Evolutionary conservation across 2,888 invertebrate genomes (phyloP), one percentile per base, ranked within the genome.

Genomic region (Barypeithes pellucidus): DNA sequence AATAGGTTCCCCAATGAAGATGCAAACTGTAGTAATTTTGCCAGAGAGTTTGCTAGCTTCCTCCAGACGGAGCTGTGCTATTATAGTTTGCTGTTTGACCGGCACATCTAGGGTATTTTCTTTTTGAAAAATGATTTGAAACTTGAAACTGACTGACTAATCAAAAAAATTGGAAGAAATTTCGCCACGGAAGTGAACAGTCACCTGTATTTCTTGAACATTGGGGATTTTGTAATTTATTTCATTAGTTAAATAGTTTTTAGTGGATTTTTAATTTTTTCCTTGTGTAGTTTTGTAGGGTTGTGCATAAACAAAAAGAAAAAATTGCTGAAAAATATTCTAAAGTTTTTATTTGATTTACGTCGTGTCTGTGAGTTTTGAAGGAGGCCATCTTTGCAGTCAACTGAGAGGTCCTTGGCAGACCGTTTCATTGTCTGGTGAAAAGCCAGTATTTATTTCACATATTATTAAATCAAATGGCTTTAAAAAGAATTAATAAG

Each of bases 401-500:
- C 92, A 91, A 91, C 92, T 91, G 92, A 92, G 92, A 92, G 92
- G 92, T 92, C 92, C 91, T 91, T 92, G 91, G 92, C 90, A 92
- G 91, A 91, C 91, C 90, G 90, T 92, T 91, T 91, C 92, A 91
- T 92, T 92, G 92, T 92, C 91, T 92, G 91, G 91, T 91, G 90
- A 89, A 90, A 90, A 90, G 90, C 90, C 91, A 91, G 91, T 90
- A 89, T 90, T 90, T 89, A 90, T 90, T 89, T 91, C 90, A 89
- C 90, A 89, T 89, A 88, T 89, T 88, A 72, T 60, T 50, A 59
- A 89, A 89, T 89, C 90, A 92, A 92, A 95, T 95, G 95, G 95
- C 95, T 92, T 94, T 95, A 94, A 95, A 95, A 93, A 93, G 95
- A 94, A 95, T 95, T 92, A 95, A 95, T 92, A 95, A 95, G 95